These are phyloP conservation scores for Pseudolaguvia tuberculata DNA, from an alignment of 2,113 vertebrate species.

Conservation along the genomic window DNA sequence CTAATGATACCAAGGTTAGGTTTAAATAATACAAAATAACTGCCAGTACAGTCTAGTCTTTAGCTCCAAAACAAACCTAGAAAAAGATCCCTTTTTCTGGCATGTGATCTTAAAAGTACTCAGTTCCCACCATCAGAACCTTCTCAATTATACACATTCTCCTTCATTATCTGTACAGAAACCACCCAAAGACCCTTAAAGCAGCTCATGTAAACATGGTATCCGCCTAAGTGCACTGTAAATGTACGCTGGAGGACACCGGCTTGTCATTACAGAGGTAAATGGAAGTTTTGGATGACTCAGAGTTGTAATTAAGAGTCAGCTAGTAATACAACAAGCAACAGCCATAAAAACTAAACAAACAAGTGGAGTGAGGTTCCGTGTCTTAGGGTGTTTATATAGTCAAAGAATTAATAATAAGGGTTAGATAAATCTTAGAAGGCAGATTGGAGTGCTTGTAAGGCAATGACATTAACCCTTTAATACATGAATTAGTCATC, in stretches of 20 bases:
- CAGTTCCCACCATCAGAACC: neutral
- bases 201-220: constrained; percentile 32
- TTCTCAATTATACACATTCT: constrained; percentile 23
- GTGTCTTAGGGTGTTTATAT: neutral
- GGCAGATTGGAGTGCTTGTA: constrained; percentile 12
- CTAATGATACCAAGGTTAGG: neutral
- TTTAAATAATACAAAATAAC: neutral
- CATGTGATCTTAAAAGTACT: neutral
- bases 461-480: neutral
- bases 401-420: neutral
- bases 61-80: neutral
- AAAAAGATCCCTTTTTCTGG: neutral
- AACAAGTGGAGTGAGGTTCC: neutral
- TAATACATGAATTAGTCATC: constrained; percentile 17
- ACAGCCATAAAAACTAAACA: constrained; percentile 49
- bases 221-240: constrained; percentile 38
- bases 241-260: constrained; percentile 31
- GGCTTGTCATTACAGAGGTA: constrained; percentile 57
- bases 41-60: too few species aligned
- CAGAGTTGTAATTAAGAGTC: constrained; percentile 63
- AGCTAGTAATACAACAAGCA: constrained; percentile 51
- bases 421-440: neutral
- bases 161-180: constrained; percentile 36
- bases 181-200: constrained; percentile 32
- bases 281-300: constrained; percentile 60